Conservation (phyloP, 2,113 vertebrate genomes). For the Zootoca vivipara region DNA sequence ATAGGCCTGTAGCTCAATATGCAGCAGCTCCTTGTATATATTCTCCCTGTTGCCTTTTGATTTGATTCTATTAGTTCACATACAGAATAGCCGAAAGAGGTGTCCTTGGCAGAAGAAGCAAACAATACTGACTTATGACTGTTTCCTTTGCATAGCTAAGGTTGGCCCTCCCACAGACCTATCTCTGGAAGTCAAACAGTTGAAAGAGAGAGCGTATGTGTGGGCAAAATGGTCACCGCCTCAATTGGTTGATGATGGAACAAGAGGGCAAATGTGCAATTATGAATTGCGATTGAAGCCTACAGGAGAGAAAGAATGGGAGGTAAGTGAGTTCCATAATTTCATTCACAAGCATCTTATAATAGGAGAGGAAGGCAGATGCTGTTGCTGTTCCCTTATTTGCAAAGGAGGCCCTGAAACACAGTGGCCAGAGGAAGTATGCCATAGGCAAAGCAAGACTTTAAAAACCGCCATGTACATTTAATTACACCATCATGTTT, state of each 20-base stretch:
- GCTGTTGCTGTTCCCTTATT: neutral
- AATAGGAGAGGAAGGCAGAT: neutral
- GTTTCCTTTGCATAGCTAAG: neutral
- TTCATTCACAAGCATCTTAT: neutral
- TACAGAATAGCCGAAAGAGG: neutral
- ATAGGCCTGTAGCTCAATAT: neutral
- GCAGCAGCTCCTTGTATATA: neutral
- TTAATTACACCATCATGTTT: neutral
- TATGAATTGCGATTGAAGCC: constrained; percentile 13
- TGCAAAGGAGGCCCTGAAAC: neutral
- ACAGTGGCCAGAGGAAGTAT: neutral
- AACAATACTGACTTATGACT: neutral
- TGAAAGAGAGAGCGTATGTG: neutral
- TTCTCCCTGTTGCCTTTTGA: neutral
- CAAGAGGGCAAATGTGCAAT: neutral
- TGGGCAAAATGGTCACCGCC: constrained; percentile 9
- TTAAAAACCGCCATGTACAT: neutral
- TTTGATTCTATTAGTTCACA: neutral
- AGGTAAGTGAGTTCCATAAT: neutral
- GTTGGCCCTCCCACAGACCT: neutral
- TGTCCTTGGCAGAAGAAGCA: neutral
- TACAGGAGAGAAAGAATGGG: constrained; percentile 1
- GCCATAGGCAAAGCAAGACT: neutral
- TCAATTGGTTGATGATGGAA: neutral
- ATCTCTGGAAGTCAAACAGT: constrained; percentile 3